A percentile compares a stretch with the other conserved stretches of the same genome.
These are phyloP conservation scores for Acleris laterana DNA, from an alignment of 2,888 invertebrate species.

Conservation along the genomic window DNA sequence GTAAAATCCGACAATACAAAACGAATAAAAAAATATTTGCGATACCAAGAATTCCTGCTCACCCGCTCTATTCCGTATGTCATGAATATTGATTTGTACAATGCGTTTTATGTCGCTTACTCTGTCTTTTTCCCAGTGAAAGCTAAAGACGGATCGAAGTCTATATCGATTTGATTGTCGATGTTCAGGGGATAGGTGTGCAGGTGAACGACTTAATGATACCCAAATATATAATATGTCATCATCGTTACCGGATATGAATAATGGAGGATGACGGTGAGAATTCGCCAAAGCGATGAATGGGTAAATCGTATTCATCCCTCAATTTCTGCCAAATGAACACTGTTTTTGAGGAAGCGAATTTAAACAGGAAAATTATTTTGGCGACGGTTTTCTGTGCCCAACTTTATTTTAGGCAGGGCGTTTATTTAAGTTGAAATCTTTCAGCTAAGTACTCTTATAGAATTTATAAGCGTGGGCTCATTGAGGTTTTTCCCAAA, in stretches of 20 bases:
- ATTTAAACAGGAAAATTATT: slow-evolving; percentile 4
- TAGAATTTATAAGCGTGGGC: too few species aligned
- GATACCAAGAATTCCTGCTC: slow-evolving; percentile 23
- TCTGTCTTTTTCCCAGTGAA: background rate
- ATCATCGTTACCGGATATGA: slow-evolving; percentile 63
- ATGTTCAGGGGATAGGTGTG: slow-evolving; percentile 3
- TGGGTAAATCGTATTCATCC: slow-evolving; percentile 50
- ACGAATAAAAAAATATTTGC: slow-evolving; percentile 49
- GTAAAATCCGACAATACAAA: slow-evolving; percentile 48
- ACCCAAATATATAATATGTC: slow-evolving; percentile 51
- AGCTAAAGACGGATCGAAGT: background rate
- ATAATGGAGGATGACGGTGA: slow-evolving; percentile 60
- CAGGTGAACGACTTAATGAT: slow-evolving; percentile 64
- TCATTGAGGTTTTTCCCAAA: too few species aligned
- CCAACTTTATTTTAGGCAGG: background rate
- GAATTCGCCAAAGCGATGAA: slow-evolving; percentile 46
- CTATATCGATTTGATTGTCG: background rate
- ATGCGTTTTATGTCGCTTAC: background rate
- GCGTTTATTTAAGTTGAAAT: too few species aligned
- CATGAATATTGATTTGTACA: background rate
- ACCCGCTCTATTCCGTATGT: slow-evolving; percentile 18
- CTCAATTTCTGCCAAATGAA: slow-evolving; percentile 41
- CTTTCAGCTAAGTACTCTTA: background rate
- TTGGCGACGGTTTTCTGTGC: slow-evolving; percentile 14
- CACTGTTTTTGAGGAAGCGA: slow-evolving; percentile 37